These are phyloP conservation scores for Bombus fervidus DNA, from an alignment of 1,140 invertebrate genomes.

Conservation along the genomic window DNA sequence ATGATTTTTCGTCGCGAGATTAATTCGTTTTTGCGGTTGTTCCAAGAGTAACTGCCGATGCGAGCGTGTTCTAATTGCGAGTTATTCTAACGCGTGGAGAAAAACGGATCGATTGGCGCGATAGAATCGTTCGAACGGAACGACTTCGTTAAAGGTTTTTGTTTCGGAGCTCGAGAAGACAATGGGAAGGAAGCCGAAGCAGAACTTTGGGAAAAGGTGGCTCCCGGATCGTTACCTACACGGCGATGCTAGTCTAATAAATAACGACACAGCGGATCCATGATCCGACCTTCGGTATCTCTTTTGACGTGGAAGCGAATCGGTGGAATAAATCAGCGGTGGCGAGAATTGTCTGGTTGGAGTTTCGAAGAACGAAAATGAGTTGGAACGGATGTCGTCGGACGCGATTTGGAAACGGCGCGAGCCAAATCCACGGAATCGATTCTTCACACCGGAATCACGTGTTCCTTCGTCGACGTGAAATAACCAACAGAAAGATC, in stretches of 20 bases:
- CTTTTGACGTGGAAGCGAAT: background rate
- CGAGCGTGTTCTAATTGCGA: background rate
- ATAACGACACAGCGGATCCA: slow-evolving; percentile 14
- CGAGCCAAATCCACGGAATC: slow-evolving; percentile 18
- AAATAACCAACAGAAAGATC: background rate
- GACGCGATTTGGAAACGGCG: background rate
- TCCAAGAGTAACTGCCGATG: background rate
- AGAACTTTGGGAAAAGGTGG: background rate
- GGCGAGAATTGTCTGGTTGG: background rate
- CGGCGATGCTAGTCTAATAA: background rate
- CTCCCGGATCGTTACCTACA: background rate
- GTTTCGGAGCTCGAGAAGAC: background rate
- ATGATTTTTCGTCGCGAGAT: background rate
- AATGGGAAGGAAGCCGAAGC: background rate
- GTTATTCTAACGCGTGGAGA: background rate
- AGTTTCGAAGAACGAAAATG: background rate
- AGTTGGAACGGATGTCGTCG: background rate
- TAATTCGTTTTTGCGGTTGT: background rate
- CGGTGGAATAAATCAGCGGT: background rate
- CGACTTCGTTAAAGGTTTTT: slow-evolving; percentile 38
- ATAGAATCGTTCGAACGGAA: slow-evolving; percentile 31
- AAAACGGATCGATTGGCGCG: background rate
- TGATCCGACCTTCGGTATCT: background rate
- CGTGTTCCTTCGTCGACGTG: background rate
- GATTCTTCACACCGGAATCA: background rate